Evolutionary conservation across 1,140 invertebrate species (phyloP), one percentile per base, ranked within the genome.

Genomic region (Drosophila jambulina): DNA sequence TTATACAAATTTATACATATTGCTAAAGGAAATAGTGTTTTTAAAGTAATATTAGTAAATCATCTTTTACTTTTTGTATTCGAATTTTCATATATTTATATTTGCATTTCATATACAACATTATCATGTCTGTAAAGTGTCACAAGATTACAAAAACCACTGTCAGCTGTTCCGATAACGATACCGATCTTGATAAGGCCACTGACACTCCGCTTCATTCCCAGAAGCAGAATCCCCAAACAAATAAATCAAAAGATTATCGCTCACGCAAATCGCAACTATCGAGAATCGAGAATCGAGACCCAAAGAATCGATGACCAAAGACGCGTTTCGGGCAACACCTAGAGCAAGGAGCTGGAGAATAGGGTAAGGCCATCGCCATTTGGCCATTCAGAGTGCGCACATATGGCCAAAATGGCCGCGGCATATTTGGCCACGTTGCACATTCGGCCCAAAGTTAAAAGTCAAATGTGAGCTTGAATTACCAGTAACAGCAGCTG

Each of bases 401-500:
- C 69, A 62, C 60, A 80, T 75, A 75, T 74, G 80, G 54, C 71
- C 74, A 90, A 90, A 85, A 88, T 88, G 84, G 85, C 78, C 45
- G 77, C 49, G 54, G 68, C 51, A 43, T 82, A 75, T 77, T 83
- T 82, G 63, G 83, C 84, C 84, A 87, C 84, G 74, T 80, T 87
- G 84, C 80, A 88, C 74, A 88, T 83, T 88, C 48, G 77, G 84
- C 64, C 84, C 77, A 90, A 81, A 90, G 84, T 81, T 88, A 88
- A 88, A 90, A 87, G 84, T 87, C 84, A 87, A 87, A 87, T 87
- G 84, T 87, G 80, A 87, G 84, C 80, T 88, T 84, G 74, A 84
- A 87, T 87, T 88, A 88, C 84, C 81, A 77, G 69, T 75, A 80
- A 78, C 72, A 58, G 53, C 60, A 46, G 29, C 43, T 57, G 45